These are phyloP conservation scores for Notothenia coriiceps DNA, from an alignment of 2,113 vertebrate genomes.

Conservation along the genomic window DNA sequence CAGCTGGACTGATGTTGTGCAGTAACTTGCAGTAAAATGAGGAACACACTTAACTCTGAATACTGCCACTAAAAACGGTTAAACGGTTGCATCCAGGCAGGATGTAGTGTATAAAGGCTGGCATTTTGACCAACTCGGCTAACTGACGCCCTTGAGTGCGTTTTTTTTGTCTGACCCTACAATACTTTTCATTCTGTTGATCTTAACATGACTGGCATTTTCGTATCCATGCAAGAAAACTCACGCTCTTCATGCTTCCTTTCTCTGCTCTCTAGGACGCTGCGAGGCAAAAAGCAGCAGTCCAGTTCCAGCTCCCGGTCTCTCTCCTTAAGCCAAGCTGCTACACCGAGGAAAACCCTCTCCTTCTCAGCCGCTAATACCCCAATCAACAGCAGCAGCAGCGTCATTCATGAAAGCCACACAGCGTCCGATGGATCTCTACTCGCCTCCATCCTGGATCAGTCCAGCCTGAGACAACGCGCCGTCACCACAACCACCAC, in stretches of 20 bases:
- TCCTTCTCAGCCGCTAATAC: conserved; percentile 75
- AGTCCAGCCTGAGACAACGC: conserved; percentile 87
- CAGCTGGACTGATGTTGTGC: not conserved
- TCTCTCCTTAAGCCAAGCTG: conserved; percentile 68
- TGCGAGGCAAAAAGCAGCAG: conserved; percentile 75
- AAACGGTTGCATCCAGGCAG: too few relatives aligned
- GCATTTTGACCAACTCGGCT: not conserved
- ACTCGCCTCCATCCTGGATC: conserved; percentile 82
- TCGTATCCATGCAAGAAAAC: not conserved
- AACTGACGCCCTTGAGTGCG: not conserved
- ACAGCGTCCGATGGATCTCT: conserved; percentile 61
- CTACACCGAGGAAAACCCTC: conserved; percentile 72
- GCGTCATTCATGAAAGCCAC: conserved; percentile 65
- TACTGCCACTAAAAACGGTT: not conserved
- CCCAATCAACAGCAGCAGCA: conserved; percentile 58
- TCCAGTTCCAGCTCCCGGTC: conserved; percentile 60
- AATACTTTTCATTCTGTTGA: not conserved
- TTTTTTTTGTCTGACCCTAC: not conserved
- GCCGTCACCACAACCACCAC: conserved; percentile 80
- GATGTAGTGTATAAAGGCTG: not conserved
- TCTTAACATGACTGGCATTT: not conserved
- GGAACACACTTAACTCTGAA: not conserved
- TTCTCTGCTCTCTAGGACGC: conserved; percentile 58
- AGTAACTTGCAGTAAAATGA: not conserved
- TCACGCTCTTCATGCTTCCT: conserved; percentile 3